Evolutionary conservation across 2,113 vertebrate species (phyloP).

Genomic region (Pandion haliaetus): DNA sequence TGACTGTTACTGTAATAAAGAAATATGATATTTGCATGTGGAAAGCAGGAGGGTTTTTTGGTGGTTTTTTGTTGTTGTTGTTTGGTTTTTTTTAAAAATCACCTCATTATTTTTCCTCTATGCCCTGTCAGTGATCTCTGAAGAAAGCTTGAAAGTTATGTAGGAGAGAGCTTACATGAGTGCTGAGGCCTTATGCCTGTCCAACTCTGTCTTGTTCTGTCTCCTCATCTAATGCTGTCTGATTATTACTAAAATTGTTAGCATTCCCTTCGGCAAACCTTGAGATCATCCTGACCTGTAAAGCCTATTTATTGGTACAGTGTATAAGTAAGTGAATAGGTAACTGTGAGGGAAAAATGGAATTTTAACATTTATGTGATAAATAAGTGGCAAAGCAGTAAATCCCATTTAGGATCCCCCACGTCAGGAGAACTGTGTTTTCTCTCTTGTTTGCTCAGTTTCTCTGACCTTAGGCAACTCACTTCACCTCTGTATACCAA

Average conservation of each 20-base stretch:
- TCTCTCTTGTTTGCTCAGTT: neutral
- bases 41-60: neutral
- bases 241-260: neutral
- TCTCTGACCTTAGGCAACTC: neutral
- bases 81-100: neutral
- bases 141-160: neutral
- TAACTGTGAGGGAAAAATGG: rapidly evolving
- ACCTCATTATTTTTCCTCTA: neutral
- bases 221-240: neutral
- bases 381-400: neutral
- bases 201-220: neutral
- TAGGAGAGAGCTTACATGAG: neutral
- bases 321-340: neutral
- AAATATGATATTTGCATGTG: neutral
- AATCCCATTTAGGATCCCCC: neutral
- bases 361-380: neutral
- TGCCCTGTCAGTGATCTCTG: neutral
- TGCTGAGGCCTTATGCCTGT: neutral
- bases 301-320: neutral
- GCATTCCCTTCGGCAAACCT: neutral
- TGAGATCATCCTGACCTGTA: neutral
- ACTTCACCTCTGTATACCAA: neutral
- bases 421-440: neutral
- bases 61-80: neutral
- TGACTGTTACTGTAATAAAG: neutral